Percentiles rank a stretch among this genome's conserved stretches.
These are phyloP conservation scores for Labroides dimidiatus DNA, from an alignment of 2,797 vertebrate genomes.

Conservation along the genomic window DNA sequence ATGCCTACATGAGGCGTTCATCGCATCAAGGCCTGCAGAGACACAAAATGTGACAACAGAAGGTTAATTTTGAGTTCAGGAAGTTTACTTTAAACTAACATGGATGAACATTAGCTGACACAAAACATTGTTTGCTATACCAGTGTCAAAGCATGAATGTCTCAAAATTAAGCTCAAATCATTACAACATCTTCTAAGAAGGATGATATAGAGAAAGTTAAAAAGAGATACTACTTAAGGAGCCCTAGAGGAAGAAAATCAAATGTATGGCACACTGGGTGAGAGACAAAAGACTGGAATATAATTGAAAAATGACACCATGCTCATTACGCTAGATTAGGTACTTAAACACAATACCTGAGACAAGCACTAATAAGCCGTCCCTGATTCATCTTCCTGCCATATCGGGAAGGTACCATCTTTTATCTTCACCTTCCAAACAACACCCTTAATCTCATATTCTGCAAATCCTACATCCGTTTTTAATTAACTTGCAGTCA, in stretches of 20 bases:
- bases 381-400: conserved; percentile 85
- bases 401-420: conserved; percentile 85
- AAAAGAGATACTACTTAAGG: conserved; percentile 53
- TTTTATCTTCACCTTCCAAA: conserved; percentile 89
- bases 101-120: background rate
- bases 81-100: conserved; percentile 17
- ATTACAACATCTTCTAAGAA: conserved; percentile 40
- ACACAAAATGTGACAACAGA: conserved; percentile 57
- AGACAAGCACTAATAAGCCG: conserved; percentile 86
- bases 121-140: conserved; percentile 25
- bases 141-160: conserved; percentile 42
- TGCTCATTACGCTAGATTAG: conserved; percentile 87
- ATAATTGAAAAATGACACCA: conserved; percentile 85
- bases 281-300: conserved; percentile 79
- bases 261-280: conserved; percentile 73
- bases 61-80: conserved; percentile 61
- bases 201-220: conserved; percentile 48
- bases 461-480: conserved; percentile 85
- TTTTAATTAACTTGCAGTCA: conserved; percentile 87
- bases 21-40: conserved; percentile 96
- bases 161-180: conserved; percentile 11
- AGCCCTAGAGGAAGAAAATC: conserved; percentile 57
- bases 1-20: conserved; percentile 98
- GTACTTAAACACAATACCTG: conserved; percentile 87
- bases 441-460: conserved; percentile 85